phyloP scores from a whole-genome alignment of 2,113 vertebrate species.

The Lepisosteus oculatus region DNA sequence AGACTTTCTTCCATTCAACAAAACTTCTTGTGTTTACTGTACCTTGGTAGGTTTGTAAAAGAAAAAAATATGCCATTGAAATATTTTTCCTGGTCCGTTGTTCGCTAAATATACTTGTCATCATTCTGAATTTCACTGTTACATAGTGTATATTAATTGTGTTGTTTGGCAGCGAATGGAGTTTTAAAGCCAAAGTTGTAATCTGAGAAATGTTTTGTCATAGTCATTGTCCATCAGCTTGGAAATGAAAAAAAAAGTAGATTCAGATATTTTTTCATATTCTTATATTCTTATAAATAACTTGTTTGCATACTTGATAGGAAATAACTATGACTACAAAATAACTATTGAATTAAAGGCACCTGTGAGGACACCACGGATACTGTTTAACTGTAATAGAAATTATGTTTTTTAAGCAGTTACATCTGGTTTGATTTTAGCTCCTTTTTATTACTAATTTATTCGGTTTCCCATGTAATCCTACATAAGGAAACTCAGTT shows the following conservation, averaged over 20 bases:
- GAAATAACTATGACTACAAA: not conserved
- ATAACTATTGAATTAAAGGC: not conserved
- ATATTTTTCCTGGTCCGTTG: constrained; percentile 4
- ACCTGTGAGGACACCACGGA: not conserved
- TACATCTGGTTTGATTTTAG: too few species aligned
- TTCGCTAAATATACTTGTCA: not conserved
- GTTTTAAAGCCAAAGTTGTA: not conserved
- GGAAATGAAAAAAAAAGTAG: constrained; percentile 9
- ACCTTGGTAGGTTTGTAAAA: constrained; percentile 6
- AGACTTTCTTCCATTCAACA: not conserved
- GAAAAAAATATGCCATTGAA: not conserved
- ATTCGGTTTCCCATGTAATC: too few species aligned
- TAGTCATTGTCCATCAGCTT: constrained; percentile 13
- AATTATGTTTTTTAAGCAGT: too few species aligned
- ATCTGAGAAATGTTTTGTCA: constrained; percentile 2
- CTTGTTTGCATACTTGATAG: not conserved
- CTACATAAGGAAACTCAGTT: too few species aligned
- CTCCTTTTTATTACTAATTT: too few species aligned
- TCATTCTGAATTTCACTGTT: too few species aligned
- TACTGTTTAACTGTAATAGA: too few species aligned
- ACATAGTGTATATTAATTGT: not conserved
- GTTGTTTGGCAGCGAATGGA: not conserved
- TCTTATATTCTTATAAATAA: not conserved
- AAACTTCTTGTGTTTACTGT: not conserved
- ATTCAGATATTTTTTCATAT: not conserved